Conservation (phyloP, 2,113 vertebrate species). For the Zosterops lateralis region DNA sequence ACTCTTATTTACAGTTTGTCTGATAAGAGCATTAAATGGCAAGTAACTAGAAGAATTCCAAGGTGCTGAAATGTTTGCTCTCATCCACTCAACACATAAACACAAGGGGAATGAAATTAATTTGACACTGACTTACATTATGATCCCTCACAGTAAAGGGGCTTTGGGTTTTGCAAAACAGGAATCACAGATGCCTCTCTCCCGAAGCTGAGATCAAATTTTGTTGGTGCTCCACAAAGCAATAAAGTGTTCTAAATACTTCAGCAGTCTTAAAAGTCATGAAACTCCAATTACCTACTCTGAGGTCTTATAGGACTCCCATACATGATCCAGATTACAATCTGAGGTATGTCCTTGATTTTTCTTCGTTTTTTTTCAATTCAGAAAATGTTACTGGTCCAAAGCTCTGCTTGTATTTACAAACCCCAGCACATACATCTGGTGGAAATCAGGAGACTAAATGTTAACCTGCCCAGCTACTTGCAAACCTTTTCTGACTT, state of each 20-base stretch:
- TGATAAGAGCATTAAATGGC: conserved; percentile 68
- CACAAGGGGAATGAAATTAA: conserved; percentile 17
- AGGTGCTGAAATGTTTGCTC: conserved; percentile 44
- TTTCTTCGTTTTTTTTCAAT: background rate
- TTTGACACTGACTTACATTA: background rate
- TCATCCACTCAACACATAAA: conserved; percentile 51
- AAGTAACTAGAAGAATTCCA: conserved; percentile 57
- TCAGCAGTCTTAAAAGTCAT: background rate
- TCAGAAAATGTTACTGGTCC: background rate
- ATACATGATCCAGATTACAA: background rate
- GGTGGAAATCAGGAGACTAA: background rate
- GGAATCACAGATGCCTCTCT: background rate
- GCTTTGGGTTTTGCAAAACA: background rate
- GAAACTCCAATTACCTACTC: background rate
- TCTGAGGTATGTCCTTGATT: background rate
- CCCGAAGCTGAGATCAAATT: background rate
- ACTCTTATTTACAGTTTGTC: conserved; percentile 68
- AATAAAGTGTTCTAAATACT: background rate
- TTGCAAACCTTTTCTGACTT: background rate
- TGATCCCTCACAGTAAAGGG: background rate
- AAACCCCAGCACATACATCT: background rate
- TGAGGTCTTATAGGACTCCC: background rate
- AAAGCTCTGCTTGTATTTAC: background rate
- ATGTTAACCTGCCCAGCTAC: background rate
- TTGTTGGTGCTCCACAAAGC: background rate